Evolutionary conservation across 2,797 vertebrate genomes (phyloP).

Genomic region (Champsocephalus esox): DNA sequence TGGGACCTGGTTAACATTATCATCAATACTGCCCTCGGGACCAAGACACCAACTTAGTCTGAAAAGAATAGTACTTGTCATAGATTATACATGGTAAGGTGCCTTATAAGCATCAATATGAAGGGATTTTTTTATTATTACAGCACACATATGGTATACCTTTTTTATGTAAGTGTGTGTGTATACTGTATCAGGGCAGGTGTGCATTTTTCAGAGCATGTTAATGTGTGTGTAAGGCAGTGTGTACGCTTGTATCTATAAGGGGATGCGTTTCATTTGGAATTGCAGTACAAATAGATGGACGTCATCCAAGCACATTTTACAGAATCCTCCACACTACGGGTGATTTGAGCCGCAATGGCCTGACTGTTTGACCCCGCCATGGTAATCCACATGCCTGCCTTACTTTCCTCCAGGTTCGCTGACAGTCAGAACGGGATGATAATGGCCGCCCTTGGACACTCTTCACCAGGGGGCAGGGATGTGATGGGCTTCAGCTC

Average conservation of each 20-base stretch:
- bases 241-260: constrained; percentile 31
- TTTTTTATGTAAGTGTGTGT: constrained; percentile 31
- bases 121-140: constrained; percentile 34
- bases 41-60: constrained; percentile 60
- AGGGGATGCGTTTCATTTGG: constrained; percentile 40
- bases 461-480: constrained; percentile 79
- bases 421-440: constrained; percentile 72
- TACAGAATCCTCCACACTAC: constrained; percentile 41
- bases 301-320: constrained; percentile 41
- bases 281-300: constrained; percentile 57
- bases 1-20: constrained; percentile 79
- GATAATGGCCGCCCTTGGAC: constrained; percentile 85
- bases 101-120: constrained; percentile 52
- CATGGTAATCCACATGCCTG: constrained; percentile 50
- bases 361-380: constrained; percentile 80
- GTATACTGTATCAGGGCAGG: neutral
- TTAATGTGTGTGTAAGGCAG: constrained; percentile 21
- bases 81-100: constrained; percentile 46
- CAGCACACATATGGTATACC: constrained; percentile 28
- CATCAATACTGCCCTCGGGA: constrained; percentile 78
- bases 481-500: constrained; percentile 79
- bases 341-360: constrained; percentile 73
- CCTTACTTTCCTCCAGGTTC: constrained; percentile 73
- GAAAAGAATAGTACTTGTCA: constrained; percentile 61
- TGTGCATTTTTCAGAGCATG: constrained; percentile 16